These are phyloP conservation scores for Hippocampus abdominalis DNA, from an alignment of 2,113 vertebrate genomes.

Conservation along the genomic window DNA sequence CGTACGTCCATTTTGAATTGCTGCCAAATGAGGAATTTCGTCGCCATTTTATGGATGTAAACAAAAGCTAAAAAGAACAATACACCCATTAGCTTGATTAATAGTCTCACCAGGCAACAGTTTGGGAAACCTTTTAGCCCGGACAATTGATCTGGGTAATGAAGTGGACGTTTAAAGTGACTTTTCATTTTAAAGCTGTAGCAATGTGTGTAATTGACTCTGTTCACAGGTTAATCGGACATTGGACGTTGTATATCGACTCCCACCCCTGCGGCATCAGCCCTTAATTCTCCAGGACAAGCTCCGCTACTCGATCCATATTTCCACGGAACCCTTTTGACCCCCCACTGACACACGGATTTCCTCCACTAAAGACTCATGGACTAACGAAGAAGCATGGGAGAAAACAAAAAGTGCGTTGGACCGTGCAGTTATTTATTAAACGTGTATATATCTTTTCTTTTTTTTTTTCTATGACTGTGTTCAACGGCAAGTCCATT, in stretches of 20 bases:
- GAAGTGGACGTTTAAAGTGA: constrained; percentile 1
- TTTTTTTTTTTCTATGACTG: constrained; percentile 58
- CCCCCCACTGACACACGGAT: constrained; percentile 33
- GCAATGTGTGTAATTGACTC: constrained; percentile 30
- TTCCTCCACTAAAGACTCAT: constrained; percentile 54
- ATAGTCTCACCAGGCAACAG: background rate
- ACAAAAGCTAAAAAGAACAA: background rate
- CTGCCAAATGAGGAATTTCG: background rate
- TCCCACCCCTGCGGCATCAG: constrained; percentile 18
- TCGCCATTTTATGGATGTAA: background rate
- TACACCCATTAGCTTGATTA: background rate
- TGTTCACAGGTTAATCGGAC: constrained; percentile 60
- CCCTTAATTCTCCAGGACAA: constrained; percentile 27
- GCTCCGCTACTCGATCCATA: background rate
- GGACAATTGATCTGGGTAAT: background rate
- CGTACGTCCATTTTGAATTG: background rate
- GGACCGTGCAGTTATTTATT: constrained; percentile 64
- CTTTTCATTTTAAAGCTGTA: background rate
- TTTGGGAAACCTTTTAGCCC: background rate
- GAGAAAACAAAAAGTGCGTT: constrained; percentile 45
- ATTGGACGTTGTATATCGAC: constrained; percentile 34
- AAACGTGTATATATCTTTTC: constrained; percentile 56
- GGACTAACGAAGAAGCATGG: constrained; percentile 51
- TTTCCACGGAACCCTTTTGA: constrained; percentile 30
- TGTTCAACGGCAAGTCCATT: constrained; percentile 23